phyloP scores from a whole-genome alignment of 2,113 vertebrate genomes.

The Chinchilla lanigera region DNA sequence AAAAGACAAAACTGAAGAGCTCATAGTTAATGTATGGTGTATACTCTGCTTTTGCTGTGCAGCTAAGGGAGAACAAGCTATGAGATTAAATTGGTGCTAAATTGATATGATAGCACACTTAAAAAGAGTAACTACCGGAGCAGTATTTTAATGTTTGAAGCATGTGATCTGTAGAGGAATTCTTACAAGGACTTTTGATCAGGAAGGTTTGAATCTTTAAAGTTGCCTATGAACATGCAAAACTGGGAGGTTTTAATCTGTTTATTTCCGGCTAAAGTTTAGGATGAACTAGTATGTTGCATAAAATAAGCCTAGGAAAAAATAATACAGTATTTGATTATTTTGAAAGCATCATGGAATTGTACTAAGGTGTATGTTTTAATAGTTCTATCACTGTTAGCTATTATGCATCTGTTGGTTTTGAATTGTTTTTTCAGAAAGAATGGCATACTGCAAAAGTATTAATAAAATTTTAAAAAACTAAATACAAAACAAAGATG shows the following conservation, averaged over 20 bases:
- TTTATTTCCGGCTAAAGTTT: conserved; percentile 30
- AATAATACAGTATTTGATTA: neutral
- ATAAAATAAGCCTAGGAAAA: conserved; percentile 26
- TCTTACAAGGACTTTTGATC: conserved; percentile 3
- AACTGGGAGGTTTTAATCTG: neutral
- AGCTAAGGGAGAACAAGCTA: neutral
- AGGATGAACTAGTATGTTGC: neutral
- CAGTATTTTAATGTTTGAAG: neutral
- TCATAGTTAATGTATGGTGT: neutral
- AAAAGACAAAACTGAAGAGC: neutral
- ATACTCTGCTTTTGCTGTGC: neutral
- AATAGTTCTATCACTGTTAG: neutral
- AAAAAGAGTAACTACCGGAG: neutral
- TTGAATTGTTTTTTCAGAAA: conserved; percentile 52
- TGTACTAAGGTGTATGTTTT: neutral
- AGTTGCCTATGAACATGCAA: neutral
- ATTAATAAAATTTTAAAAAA: neutral
- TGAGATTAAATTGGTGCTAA: neutral
- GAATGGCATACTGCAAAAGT: neutral
- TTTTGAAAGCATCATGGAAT: neutral
- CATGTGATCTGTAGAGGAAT: neutral
- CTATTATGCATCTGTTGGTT: neutral
- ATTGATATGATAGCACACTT: neutral
- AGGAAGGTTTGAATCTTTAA: neutral
- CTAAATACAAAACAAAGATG: neutral